Conservation (phyloP, 2,113 vertebrate species). For the Pipra filicauda region DNA sequence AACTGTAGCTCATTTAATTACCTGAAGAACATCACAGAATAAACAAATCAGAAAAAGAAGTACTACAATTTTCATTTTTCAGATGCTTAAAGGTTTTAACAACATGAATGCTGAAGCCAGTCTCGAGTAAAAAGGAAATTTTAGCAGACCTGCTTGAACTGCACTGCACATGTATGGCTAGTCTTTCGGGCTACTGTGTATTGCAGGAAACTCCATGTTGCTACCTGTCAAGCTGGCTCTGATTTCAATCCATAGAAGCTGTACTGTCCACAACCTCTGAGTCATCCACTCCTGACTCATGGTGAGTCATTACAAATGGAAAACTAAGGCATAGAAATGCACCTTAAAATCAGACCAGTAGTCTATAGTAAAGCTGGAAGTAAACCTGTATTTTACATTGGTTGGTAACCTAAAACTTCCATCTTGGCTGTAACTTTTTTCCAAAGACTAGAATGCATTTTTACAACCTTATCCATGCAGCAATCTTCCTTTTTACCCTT, state of each 20-base stretch:
- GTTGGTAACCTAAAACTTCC: background rate
- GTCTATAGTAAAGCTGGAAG: background rate
- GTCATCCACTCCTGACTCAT: constrained; percentile 42
- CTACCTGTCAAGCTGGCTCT: background rate
- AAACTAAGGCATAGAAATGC: constrained; percentile 3
- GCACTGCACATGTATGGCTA: background rate
- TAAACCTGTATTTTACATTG: background rate
- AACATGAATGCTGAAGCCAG: background rate
- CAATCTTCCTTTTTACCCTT: background rate
- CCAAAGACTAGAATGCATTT: background rate
- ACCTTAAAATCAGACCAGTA: background rate
- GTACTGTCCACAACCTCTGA: background rate
- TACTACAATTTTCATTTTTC: background rate
- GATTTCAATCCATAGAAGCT: constrained; percentile 21
- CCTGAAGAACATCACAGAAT: background rate
- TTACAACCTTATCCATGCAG: background rate
- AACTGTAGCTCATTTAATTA: background rate
- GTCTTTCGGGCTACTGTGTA: background rate
- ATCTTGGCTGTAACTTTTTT: background rate
- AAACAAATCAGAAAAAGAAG: background rate
- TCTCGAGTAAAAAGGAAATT: background rate
- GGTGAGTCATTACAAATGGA: constrained; percentile 28
- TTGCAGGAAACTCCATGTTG: background rate
- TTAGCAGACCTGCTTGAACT: background rate
- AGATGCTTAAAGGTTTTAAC: background rate